phyloP scores from a whole-genome alignment of 2,888 invertebrate species.

The Dicyrtoma fusca region DNA sequence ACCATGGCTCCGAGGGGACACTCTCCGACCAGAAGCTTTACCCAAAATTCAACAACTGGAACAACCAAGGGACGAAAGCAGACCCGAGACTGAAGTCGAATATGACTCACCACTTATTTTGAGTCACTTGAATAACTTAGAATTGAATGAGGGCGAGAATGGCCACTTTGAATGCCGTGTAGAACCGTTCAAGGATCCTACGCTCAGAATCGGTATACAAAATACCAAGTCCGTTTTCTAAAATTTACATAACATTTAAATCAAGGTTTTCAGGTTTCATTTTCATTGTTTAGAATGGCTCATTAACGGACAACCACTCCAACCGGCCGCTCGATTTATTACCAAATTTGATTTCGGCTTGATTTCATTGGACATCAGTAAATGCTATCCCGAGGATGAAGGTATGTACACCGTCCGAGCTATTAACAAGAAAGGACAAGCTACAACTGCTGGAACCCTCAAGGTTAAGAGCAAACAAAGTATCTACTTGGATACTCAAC shows the following conservation, averaged over 20 bases:
- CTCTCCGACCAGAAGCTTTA: conserved; percentile 82
- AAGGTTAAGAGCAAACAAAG: conserved; percentile 65
- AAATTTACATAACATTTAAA: not conserved
- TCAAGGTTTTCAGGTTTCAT: not conserved
- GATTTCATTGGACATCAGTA: conserved; percentile 84
- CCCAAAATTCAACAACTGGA: conserved; percentile 84
- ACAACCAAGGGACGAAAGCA: conserved; percentile 71
- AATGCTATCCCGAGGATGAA: conserved; percentile 84
- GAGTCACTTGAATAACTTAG: conserved; percentile 85
- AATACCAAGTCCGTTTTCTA: not conserved
- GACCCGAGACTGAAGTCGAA: conserved; percentile 73
- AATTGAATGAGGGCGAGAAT: conserved; percentile 90
- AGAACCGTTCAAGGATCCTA: conserved; percentile 87
- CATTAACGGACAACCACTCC: conserved; percentile 58
- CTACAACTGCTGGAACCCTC: conserved; percentile 86
- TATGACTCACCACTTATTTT: conserved; percentile 92
- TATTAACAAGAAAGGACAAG: conserved; percentile 83
- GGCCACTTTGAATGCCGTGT: conserved; percentile 93
- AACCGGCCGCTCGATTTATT: conserved; percentile 86
- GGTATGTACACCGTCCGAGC: conserved; percentile 90
- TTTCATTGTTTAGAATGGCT: conserved; percentile 20
- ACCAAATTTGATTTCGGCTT: conserved; percentile 95
- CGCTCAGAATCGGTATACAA: conserved; percentile 69
- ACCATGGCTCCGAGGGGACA: conserved; percentile 84
- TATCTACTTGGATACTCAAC: conserved; percentile 87